Base-by-base conservation (phyloP, 2,888 invertebrate genomes). In the Resseliella maxima region DNA sequence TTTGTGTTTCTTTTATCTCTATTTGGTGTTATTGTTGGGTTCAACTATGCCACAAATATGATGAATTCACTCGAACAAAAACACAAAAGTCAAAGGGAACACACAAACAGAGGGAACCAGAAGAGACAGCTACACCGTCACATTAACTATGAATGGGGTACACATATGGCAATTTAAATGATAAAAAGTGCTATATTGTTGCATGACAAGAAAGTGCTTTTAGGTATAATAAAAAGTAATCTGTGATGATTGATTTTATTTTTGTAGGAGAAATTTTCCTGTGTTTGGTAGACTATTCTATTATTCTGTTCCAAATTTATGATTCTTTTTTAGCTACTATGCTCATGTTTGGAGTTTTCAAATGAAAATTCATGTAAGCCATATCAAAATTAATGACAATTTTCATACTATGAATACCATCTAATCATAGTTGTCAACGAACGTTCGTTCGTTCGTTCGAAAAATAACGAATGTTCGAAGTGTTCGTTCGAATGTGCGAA, bases 151-250 rank as follows among this genome's bases (percentile, higher is more conserved):
- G 81, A 81, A 81, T 81, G 81, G 59, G 81, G 81, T 81, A 81
- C 81, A 81, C 81, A 81, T 81, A 81, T 81, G 81, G 81, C 81
- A 81, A 81, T 81, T 81, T 81, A 81, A 81, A 81, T 81, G 36
- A 81, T 81, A 81, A 81, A 81, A 81, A 81, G 81, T 36, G 81
- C 36, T 81, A 81, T 81, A 81, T 36, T 36, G 81, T 81, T 81
- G 36, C 8, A 81, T 15, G 36, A 81, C 81, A 81, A 81, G 81
- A 81, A 81, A 81, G 81, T 81, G 81, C 81, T 81, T 81, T 81
- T 81, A 81, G 81, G 35, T 36, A 36, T 36, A 27, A 27, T 59
- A 81, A 36, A 81, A 81, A 81, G 81, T 81, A 81, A 81, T 81
- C 81, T 36, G 36, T 36, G 35, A 81, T 81, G 81, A 81, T 81